Conservation (phyloP, 2,888 invertebrate genomes). For the Digitonthophagus gazella region DNA sequence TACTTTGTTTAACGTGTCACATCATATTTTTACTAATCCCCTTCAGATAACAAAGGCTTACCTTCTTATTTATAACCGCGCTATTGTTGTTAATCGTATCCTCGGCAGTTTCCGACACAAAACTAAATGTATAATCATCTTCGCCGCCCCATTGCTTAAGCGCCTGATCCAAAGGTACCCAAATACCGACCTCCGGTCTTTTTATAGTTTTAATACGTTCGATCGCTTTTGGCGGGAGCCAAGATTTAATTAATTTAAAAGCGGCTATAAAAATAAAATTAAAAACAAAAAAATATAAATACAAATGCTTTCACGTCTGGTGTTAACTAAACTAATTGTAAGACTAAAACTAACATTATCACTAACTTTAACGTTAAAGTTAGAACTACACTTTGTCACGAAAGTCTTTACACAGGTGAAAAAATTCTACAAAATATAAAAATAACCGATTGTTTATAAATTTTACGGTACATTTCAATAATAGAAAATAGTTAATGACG, state of each 20-base stretch:
- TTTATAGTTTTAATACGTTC: conserved; percentile 83
- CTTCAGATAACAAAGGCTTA: neutral
- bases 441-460: no score
- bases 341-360: no score
- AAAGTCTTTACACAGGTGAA: no score
- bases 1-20: neutral
- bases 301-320: no score
- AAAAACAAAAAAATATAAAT: no score
- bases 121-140: conserved; percentile 70
- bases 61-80: conserved; percentile 22
- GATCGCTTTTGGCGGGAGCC: conserved; percentile 85
- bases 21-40: neutral
- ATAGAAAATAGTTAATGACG: no score
- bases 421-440: no score
- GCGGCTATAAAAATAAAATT: conserved; percentile 64
- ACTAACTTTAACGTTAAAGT: no score
- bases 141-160: conserved; percentile 77
- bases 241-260: conserved; percentile 84
- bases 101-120: conserved; percentile 60
- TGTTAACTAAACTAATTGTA: no score
- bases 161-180: conserved; percentile 73
- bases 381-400: no score
- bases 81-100: conserved; percentile 30
- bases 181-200: conserved; percentile 71
- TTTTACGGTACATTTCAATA: no score